Evolutionary conservation across 53 echinoderm and acorn worm species (phyloP).

Genomic region (Antedon mediterranea): DNA sequence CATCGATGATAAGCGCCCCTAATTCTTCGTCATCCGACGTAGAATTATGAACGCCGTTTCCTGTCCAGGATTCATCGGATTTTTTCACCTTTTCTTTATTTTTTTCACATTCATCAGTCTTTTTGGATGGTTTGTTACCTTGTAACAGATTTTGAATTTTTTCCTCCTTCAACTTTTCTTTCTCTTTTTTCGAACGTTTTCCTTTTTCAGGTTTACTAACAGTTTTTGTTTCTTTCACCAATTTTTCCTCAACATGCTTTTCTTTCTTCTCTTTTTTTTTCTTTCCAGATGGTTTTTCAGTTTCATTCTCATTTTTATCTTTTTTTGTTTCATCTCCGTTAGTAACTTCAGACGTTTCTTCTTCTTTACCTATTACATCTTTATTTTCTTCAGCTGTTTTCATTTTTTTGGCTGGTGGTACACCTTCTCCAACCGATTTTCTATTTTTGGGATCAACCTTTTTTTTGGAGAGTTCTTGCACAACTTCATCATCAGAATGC

Average conservation of each 20-base stretch:
- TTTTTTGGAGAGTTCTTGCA: background rate
- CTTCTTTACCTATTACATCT: conserved; percentile 1
- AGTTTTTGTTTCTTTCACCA: background rate
- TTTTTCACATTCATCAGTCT: background rate
- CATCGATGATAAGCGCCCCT: conserved; percentile 55
- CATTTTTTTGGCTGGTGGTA: background rate
- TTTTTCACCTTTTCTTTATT: background rate
- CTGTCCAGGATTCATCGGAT: background rate
- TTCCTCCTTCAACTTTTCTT: conserved; percentile 9
- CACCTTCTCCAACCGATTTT: conserved; percentile 8
- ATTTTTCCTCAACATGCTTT: background rate
- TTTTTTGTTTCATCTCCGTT: conserved; percentile 7
- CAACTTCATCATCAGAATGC: conserved; percentile 2
- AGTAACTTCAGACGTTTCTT: conserved; percentile 10
- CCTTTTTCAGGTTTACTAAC: background rate
- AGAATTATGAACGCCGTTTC: background rate
- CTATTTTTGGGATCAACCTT: background rate
- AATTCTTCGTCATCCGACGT: conserved; percentile 26
- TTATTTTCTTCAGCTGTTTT: background rate
- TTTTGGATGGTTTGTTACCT: background rate
- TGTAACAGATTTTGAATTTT: conserved; percentile 11
- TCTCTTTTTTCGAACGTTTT: conserved; percentile 3
- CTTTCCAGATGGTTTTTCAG: conserved; percentile 10
- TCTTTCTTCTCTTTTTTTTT: conserved; percentile 15
- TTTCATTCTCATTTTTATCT: background rate